phyloP scores from a whole-genome alignment of 1,140 invertebrate species.

The Sminthurinus signatus region DNA sequence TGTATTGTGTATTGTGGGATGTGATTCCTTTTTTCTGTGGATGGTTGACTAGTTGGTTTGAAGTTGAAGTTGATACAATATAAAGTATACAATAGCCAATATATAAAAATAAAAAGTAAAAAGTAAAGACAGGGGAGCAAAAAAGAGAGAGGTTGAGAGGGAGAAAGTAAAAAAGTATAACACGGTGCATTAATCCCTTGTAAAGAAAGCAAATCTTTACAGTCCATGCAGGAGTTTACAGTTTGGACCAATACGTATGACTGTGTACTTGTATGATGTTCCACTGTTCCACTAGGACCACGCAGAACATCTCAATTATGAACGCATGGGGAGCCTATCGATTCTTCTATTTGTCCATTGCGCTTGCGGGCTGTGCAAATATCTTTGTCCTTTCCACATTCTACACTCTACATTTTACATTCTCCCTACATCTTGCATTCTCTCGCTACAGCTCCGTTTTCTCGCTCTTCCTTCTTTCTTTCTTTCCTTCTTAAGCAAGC shows the following conservation, averaged over 20 bases:
- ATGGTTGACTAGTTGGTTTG: too few relatives aligned
- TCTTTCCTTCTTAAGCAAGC: not conserved
- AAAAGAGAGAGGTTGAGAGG: not conserved
- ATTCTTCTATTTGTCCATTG: slow-evolving; percentile 11
- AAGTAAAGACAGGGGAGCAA: not conserved
- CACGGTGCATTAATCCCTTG: not conserved
- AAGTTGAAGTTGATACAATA: too few relatives aligned
- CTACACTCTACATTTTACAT: not conserved
- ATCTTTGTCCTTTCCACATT: not conserved
- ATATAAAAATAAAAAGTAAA: slow-evolving; percentile 2
- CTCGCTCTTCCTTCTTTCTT: not conserved
- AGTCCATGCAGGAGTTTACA: too few relatives aligned
- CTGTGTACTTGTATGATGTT: too few relatives aligned
- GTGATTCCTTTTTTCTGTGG: too few relatives aligned
- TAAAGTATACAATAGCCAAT: too few relatives aligned
- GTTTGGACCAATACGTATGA: slow-evolving; percentile 7
- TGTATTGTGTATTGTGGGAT: too few relatives aligned
- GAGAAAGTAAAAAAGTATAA: not conserved
- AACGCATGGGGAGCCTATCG: slow-evolving; percentile 29
- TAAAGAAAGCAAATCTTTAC: too few relatives aligned
- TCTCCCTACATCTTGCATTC: not conserved
- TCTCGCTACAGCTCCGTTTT: not conserved
- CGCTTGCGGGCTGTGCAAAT: slow-evolving; percentile 24
- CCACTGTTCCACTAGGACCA: slow-evolving; percentile 10
- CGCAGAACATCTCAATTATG: slow-evolving; percentile 30